A percentile compares a stretch with the other conserved stretches of the same genome.
These are phyloP conservation scores for Archaeoteleia sp. DNA, from an alignment of 2,888 invertebrate genomes.

Conservation along the genomic window DNA sequence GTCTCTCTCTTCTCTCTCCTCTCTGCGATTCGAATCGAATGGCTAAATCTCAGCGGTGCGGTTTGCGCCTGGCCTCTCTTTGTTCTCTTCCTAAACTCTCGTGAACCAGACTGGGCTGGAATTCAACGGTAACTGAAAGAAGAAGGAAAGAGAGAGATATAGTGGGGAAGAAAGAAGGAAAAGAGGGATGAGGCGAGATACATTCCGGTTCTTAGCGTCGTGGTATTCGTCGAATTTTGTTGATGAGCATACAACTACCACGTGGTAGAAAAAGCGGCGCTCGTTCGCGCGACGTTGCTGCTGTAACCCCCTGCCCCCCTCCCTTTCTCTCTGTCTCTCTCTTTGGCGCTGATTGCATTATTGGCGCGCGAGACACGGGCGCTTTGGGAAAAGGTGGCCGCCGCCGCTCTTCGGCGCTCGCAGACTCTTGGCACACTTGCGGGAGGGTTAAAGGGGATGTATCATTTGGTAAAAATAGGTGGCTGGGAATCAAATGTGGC, in stretches of 20 bases:
- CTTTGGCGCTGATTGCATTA: constrained; percentile 10
- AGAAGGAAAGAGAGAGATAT: constrained; percentile 30
- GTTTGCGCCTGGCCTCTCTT: constrained; percentile 46
- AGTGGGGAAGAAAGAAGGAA: constrained; percentile 9
- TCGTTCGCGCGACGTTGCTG: constrained; percentile 35
- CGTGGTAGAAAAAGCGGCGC: constrained; percentile 9
- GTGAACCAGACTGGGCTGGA: constrained; percentile 53
- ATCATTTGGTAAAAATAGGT: too few species aligned
- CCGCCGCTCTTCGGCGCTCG: too few species aligned
- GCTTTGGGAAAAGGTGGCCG: too few species aligned
- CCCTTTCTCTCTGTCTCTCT: too few species aligned
- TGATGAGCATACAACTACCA: constrained; percentile 40
- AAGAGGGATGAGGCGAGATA: constrained; percentile 44
- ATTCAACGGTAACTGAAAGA: constrained; percentile 48
- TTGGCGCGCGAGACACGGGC: background rate
- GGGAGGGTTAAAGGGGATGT: too few species aligned
- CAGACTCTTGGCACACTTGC: too few species aligned
- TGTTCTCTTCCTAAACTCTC: constrained; percentile 55
- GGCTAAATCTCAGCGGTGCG: constrained; percentile 42
- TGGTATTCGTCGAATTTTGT: constrained; percentile 53
- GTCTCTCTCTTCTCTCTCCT: constrained; percentile 11
- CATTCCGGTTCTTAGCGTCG: constrained; percentile 52
- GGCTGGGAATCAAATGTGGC: too few species aligned
- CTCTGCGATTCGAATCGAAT: constrained; percentile 18
- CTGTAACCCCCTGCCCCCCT: constrained; percentile 1